Percentiles rank a stretch among this genome's conserved stretches.
These are phyloP conservation scores for Orthonevra nobilis DNA, from an alignment of 2,888 invertebrate genomes.

Conservation along the genomic window DNA sequence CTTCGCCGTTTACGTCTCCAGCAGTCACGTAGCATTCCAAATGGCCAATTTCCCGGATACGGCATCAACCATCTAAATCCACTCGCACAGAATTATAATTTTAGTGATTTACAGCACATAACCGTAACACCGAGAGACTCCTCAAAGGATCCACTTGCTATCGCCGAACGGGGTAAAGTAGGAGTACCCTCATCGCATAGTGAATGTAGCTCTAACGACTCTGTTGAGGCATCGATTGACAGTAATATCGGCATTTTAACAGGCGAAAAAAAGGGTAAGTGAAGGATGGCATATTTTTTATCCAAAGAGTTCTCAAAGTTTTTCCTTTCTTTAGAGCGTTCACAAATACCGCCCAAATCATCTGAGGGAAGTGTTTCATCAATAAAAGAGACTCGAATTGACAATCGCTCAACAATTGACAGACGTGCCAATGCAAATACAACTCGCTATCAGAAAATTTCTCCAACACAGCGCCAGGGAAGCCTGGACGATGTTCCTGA, in stretches of 20 bases:
- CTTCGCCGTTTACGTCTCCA: constrained; percentile 82
- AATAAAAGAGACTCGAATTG: constrained; percentile 85
- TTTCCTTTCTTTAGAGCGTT: constrained; percentile 71
- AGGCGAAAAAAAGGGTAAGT: constrained; percentile 78
- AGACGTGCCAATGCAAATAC: constrained; percentile 73
- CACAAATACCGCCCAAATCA: constrained; percentile 70
- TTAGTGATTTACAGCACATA: constrained; percentile 78
- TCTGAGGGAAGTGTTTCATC: constrained; percentile 73
- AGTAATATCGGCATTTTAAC: constrained; percentile 78
- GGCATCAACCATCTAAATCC: constrained; percentile 77
- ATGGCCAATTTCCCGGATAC: constrained; percentile 76
- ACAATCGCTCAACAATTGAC: constrained; percentile 78
- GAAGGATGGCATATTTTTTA: no score
- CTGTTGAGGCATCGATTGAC: constrained; percentile 79
- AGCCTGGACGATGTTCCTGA: constrained; percentile 80
- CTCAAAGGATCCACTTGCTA: constrained; percentile 78
- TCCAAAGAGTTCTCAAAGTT: no score
- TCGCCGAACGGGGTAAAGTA: constrained; percentile 80
- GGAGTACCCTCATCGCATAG: constrained; percentile 79
- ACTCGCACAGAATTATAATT: constrained; percentile 77
- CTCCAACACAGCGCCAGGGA: constrained; percentile 74
- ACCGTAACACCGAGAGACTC: constrained; percentile 77
- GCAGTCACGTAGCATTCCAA: constrained; percentile 79
- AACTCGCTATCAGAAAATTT: constrained; percentile 75
- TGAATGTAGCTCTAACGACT: constrained; percentile 80